A percentile compares a stretch with the other conserved stretches of the same genome.
Conservation (phyloP, 2,888 invertebrate species). For the Osedax frankpressi region DNA sequence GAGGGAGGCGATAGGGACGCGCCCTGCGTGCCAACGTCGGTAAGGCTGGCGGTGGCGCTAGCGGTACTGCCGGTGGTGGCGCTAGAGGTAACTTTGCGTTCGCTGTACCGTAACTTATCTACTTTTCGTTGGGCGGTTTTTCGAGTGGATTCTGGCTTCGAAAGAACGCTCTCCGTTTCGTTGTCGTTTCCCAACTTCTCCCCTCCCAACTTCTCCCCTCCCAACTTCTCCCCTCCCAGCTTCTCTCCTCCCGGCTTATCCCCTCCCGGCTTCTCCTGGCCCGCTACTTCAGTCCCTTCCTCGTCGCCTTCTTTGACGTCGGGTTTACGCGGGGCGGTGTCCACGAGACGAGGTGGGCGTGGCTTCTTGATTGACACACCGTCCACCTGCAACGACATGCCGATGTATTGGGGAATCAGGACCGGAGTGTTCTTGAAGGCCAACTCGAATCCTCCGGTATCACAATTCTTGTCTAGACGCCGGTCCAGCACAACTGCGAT, state of each 20-base stretch:
- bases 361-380: conserved; percentile 25
- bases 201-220: too few species aligned
- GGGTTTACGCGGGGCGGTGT: neutral
- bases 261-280: too few species aligned
- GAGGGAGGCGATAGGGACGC: neutral
- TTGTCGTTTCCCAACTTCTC: too few species aligned
- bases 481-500: conserved; percentile 46
- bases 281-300: neutral
- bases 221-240: too few species aligned
- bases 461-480: conserved; percentile 40
- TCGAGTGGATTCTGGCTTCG: too few species aligned
- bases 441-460: conserved; percentile 44
- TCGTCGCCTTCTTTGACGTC: neutral
- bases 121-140: too few species aligned
- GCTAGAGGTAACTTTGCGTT: too few species aligned
- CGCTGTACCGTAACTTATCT: too few species aligned
- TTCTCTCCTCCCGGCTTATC: too few species aligned
- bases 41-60: too few species aligned
- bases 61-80: too few species aligned
- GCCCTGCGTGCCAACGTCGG: neutral
- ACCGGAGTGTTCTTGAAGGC: conserved; percentile 43
- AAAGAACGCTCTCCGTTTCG: too few species aligned
- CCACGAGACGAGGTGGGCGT: conserved; percentile 19
- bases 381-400: conserved; percentile 38
- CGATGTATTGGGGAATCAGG: conserved; percentile 44